phyloP scores from a whole-genome alignment of 2,113 vertebrate species.

The Solea senegalensis region DNA sequence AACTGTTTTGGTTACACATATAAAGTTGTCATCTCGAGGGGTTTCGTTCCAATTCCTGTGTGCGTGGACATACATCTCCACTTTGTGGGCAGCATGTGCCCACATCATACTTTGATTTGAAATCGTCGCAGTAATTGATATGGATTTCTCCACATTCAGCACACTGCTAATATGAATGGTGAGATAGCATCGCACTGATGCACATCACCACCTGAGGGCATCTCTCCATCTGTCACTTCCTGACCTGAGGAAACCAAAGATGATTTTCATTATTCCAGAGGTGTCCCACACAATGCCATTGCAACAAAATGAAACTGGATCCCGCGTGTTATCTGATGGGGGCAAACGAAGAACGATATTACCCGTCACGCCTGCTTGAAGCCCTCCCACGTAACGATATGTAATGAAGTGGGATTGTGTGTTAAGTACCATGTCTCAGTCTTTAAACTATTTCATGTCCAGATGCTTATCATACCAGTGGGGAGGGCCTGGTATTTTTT shows the following conservation, averaged over 20 bases:
- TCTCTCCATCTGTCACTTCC: conserved; percentile 52
- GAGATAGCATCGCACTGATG: conserved; percentile 13
- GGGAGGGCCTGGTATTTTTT: conserved; percentile 51
- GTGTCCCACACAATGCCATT: conserved; percentile 28
- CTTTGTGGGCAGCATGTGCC: neutral
- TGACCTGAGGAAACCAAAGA: conserved; percentile 60
- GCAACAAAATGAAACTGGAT: conserved; percentile 66
- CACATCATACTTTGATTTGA: neutral
- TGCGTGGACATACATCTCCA: neutral
- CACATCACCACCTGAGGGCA: conserved; percentile 44
- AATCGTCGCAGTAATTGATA: neutral
- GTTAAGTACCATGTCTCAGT: conserved; percentile 68
- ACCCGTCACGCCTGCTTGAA: conserved; percentile 60
- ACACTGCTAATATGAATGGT: neutral
- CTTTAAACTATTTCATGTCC: conserved; percentile 69
- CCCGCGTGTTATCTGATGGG: conserved; percentile 63
- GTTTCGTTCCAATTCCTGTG: neutral
- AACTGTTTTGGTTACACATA: neutral
- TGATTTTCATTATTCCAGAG: conserved; percentile 55
- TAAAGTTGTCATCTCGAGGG: neutral
- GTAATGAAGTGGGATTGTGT: conserved; percentile 70
- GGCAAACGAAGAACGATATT: conserved; percentile 56
- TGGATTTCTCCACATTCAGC: neutral
- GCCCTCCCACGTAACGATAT: conserved; percentile 60
- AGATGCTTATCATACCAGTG: conserved; percentile 65